Evolutionary conservation across 2,113 vertebrate species (phyloP).

Genomic region (Rhadina sibilatrix): DNA sequence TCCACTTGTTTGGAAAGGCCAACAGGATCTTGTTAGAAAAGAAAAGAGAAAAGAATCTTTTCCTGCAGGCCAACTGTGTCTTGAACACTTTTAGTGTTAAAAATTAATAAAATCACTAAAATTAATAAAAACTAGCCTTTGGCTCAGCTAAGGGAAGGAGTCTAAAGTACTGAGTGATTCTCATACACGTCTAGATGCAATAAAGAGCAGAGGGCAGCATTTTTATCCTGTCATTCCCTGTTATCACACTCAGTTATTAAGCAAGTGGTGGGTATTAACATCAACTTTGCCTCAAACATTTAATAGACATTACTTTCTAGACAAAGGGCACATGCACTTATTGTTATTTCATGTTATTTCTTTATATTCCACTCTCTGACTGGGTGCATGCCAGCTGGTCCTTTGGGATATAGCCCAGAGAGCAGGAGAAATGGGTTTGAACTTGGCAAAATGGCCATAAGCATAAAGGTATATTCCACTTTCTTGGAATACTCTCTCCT

Average conservation of each 20-base stretch:
- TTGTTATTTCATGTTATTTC: neutral
- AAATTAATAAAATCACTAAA: neutral
- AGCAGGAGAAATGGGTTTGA: constrained; percentile 42
- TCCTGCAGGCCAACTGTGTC: neutral
- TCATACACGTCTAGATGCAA: neutral
- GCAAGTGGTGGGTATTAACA: neutral
- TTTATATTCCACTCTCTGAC: neutral
- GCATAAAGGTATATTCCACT: constrained; percentile 22
- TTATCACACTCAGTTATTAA: constrained; percentile 1
- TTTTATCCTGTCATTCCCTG: neutral
- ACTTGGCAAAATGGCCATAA: constrained; percentile 52
- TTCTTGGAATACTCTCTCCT: neutral
- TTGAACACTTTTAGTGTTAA: neutral
- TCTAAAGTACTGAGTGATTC: neutral
- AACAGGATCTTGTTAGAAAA: neutral
- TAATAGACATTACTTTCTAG: neutral
- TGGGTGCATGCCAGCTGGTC: constrained; percentile 23
- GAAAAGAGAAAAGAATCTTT: neutral
- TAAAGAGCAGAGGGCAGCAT: neutral
- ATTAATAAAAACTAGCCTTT: neutral
- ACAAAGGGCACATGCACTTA: neutral
- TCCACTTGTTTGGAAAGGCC: neutral
- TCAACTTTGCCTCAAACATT: neutral
- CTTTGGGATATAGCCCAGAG: constrained; percentile 12
- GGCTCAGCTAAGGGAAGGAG: neutral